Evolutionary conservation across 2,888 invertebrate genomes (phyloP), one percentile per base, ranked within the genome.

Genomic region (Anorthoa munda): DNA sequence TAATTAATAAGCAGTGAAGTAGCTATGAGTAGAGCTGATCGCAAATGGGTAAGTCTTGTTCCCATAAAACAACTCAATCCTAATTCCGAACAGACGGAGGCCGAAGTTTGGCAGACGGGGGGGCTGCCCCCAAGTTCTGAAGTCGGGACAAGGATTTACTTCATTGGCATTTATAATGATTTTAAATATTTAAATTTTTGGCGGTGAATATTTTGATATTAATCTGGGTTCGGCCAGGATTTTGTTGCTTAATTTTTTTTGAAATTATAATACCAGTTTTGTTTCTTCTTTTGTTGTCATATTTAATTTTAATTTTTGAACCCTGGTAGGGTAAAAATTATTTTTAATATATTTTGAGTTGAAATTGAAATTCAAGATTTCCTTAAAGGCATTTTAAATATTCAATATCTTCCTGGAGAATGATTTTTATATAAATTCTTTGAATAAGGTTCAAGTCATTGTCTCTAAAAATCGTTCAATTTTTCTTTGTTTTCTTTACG

Each of bases 11-110:
- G 65, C 53, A 39, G 23, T 51, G 55, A 63, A 55, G 39, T 39
- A 39, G 39, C 39, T 39, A 39, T 39, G 39, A 39, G 39, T 39
- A 39, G 9, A 39, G 39, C 39, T 39, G 74, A 78, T 82, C 68
- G 67, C 87, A 92, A 93, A 93, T 93, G 92, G 92, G 88, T 90
- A 92, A 90, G 87, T 91, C 91, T 91, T 92, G 93, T 93, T 84
- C 78, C n/a, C 88, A 90, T 89, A 88, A 89, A 88, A 67, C 69
- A 88, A 63, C 66, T 66, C 66, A 66, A 72, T 84, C 76, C 84
- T 84, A 86, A 86, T 83, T 82, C 82, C 67, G 66, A 75, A 73
- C 75, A 72, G 83, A 79, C 61, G 26, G 26, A 50, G 21, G 66
- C 21, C 63, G 73, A 90, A 92, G 90, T 91, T 75, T 91, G 80